These are phyloP conservation scores for Equus quagga DNA, from an alignment of 2,113 vertebrate genomes.

Conservation along the genomic window DNA sequence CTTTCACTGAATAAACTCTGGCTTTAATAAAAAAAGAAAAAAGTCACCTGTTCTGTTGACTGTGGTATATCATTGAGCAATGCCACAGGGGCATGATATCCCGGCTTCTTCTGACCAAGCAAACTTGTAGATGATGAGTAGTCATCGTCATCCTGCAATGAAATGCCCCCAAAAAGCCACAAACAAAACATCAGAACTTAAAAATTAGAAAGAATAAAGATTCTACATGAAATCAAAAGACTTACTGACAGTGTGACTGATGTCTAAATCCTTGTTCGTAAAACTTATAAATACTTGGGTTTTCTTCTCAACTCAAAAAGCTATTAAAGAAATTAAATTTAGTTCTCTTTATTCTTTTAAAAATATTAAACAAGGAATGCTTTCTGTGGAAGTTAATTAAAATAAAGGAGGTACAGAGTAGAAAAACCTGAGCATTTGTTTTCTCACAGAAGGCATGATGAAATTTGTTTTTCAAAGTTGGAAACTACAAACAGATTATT, in stretches of 20 bases:
- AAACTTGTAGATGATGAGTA: conserved; percentile 96
- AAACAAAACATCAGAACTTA: background rate
- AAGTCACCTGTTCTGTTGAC: conserved; percentile 95
- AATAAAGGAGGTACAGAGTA: background rate
- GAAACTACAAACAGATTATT: background rate
- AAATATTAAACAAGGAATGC: background rate
- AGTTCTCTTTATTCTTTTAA: background rate
- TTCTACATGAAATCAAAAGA: conserved; percentile 32
- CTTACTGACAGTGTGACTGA: background rate
- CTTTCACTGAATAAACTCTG: background rate
- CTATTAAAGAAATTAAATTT: background rate
- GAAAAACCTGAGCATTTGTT: conserved; percentile 26
- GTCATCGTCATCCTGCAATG: conserved; percentile 96
- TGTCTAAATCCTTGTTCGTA: background rate
- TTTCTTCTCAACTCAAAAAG: conserved; percentile 9
- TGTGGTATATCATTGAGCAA: conserved; percentile 98
- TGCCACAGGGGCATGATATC: conserved; percentile 98
- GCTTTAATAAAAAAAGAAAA: background rate
- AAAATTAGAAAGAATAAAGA: background rate
- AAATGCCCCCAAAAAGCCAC: conserved; percentile 14
- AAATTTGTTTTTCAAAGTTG: conserved; percentile 20
- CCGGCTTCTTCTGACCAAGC: conserved; percentile 97
- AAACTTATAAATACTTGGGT: background rate
- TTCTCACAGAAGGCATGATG: background rate
- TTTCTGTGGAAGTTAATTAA: background rate